Base-by-base conservation (phyloP, 2,888 invertebrate species). In the Herminia tarsipennalis region DNA sequence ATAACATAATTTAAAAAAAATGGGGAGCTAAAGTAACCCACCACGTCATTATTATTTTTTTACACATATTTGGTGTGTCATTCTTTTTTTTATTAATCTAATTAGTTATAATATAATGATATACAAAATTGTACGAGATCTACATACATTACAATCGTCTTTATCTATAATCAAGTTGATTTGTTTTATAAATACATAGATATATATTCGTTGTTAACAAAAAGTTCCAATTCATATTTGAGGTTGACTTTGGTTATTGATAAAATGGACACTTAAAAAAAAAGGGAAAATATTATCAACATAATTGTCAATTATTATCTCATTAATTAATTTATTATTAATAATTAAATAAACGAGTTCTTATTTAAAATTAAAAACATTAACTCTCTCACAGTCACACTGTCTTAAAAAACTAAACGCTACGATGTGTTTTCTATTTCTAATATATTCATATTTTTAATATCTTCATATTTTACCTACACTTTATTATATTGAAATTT, bases 401-500 rank as follows among this genome's bases (percentile, higher is more conserved):
- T 62, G 56, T 36, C 52, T 50, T 60, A 51, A 29, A 10, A 2
- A 33, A 38, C 43, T 70, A 70, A 36, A 56, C 25, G 24, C 66
- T 70, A 70, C 69, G 69, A 74, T 73, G 72, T 75, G 43, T 66
- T 57, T 30, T 17, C 55, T 61, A 63, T 46, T 22, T 37, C 59
- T 65, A 69, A 54, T 32, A 44, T 43, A 61, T 30, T 30, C n/a
- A 30, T 38, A 39, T 38, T 14, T n/a, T 24, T 24, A 24, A n/a
- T n/a, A n/a, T n/a, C 24, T 8, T 35, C 16, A 16, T 35, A 6
- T 17, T 35, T 17, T 22, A 21, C 10, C 21, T 36, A 14, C n/a
- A 18, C 18, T 36, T 18, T 10, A 4, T 12, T n/a, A 9, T 30
- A 8, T 30, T 32, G 2, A 32, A 2, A 29, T 30, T 22, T 10